A percentile compares a stretch with the other conserved stretches of the same genome.
phyloP scores from a whole-genome alignment of 2,113 vertebrate genomes.

The Mus musculus region GRCm39 chr4:59657001-59657500 shows the following conservation, averaged over 20 bases:
- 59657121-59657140: conserved; percentile 41
- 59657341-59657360: not conserved
- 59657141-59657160: not conserved
- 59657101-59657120: conserved; percentile 11
- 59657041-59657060: conserved; percentile 20
- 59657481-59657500: not conserved
- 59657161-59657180: not conserved
- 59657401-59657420: not conserved
- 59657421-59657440: not conserved
- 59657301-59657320: not conserved
- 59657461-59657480: not conserved
- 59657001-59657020: not conserved
- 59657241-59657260: not conserved
- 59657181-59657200: not conserved
- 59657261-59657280: not conserved
- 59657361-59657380: not conserved
- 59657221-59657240: conserved; percentile 3
- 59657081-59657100: not conserved
- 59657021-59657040: not conserved
- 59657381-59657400: not conserved
- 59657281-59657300: not conserved
- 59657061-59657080: not conserved
- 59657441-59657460: not conserved
- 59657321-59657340: conserved; percentile 1
- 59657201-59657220: conserved; percentile 19